Percentiles rank a stretch among this genome's conserved stretches.
phyloP scores from a whole-genome alignment of 2,797 vertebrate genomes.

The Dicrostonyx torquatus region DNA sequence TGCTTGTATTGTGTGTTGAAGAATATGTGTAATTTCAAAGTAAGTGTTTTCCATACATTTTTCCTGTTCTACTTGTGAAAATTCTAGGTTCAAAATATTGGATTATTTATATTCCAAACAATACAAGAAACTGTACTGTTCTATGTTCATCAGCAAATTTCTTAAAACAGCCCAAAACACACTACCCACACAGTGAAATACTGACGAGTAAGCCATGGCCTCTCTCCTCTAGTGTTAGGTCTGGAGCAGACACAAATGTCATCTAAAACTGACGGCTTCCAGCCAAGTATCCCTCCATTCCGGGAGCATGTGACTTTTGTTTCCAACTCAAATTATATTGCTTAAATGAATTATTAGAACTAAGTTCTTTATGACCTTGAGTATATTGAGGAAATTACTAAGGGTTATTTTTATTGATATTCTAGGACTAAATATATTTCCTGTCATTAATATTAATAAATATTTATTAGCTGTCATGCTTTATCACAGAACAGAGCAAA shows the following conservation, averaged over 20 bases:
- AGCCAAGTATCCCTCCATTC: neutral
- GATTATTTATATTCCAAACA: neutral
- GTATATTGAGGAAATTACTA: constrained; percentile 14
- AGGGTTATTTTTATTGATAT: constrained; percentile 27
- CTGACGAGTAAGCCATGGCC: neutral
- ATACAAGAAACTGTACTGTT: neutral
- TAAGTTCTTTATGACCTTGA: neutral
- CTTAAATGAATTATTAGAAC: neutral
- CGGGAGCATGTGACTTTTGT: neutral
- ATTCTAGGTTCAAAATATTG: neutral
- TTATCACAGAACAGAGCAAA: constrained; percentile 25
- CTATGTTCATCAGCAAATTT: neutral
- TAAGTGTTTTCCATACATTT: neutral
- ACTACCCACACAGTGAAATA: neutral
- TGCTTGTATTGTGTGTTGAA: neutral
- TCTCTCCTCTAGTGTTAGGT: neutral
- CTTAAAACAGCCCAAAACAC: neutral
- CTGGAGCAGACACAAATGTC: no score
- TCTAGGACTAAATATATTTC: constrained; percentile 21
- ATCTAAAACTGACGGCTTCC: neutral
- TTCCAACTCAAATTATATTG: neutral
- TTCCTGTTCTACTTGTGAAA: neutral
- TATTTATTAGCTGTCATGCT: constrained; percentile 21
- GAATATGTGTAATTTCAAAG: neutral
- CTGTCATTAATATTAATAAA: constrained; percentile 42